Percentiles rank a stretch among this genome's conserved stretches.
These are phyloP conservation scores for Dyspetes luteomarginatus DNA, from an alignment of 2,888 invertebrate genomes.

Conservation along the genomic window DNA sequence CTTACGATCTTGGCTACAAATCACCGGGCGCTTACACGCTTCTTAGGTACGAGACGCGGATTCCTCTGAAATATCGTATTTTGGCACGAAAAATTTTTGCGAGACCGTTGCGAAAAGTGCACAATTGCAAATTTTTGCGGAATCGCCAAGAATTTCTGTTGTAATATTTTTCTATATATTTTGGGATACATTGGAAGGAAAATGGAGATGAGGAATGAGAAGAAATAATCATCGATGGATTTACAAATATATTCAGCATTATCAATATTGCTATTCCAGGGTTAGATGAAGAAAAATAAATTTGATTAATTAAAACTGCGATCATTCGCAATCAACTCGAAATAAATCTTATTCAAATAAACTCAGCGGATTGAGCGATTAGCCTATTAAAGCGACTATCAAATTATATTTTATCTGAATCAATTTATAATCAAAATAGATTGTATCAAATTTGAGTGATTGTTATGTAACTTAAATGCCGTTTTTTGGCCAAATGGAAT, in stretches of 20 bases:
- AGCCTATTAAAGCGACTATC: too few relatives aligned
- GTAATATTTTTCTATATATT: background rate
- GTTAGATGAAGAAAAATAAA: too few relatives aligned
- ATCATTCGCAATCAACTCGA: too few relatives aligned
- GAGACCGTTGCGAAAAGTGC: conserved; percentile 47
- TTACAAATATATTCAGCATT: too few relatives aligned
- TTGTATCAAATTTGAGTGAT: too few relatives aligned
- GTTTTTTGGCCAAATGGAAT: background rate
- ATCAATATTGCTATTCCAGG: too few relatives aligned
- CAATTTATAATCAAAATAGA: background rate
- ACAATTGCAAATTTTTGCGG: background rate
- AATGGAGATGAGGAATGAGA: too few relatives aligned
- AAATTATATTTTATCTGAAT: background rate
- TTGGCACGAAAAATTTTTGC: conserved; percentile 74
- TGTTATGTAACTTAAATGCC: background rate
- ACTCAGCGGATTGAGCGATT: too few relatives aligned
- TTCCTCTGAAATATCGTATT: conserved; percentile 79
- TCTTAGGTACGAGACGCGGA: conserved; percentile 71
- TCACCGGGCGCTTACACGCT: conserved; percentile 79
- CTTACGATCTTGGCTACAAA: conserved; percentile 76
- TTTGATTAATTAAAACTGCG: too few relatives aligned
- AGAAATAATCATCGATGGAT: too few relatives aligned
- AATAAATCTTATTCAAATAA: too few relatives aligned
- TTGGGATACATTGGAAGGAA: background rate
- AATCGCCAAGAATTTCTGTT: too few relatives aligned